A percentile compares a stretch with the other conserved stretches of the same genome.
Conservation (phyloP, 2,797 vertebrate species). For the Acanthis flammea region DNA sequence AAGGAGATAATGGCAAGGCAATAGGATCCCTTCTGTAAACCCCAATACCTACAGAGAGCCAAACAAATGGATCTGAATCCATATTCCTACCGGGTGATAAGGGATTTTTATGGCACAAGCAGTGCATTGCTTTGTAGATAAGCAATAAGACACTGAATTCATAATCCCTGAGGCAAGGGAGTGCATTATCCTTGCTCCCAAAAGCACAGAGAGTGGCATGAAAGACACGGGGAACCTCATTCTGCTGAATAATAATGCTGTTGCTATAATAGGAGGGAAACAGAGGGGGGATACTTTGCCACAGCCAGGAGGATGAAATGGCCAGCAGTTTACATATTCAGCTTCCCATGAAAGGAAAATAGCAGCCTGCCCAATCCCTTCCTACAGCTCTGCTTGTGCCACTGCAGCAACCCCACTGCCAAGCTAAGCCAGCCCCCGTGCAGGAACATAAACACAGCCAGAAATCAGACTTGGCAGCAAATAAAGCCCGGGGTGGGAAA, state of each 20-base stretch:
- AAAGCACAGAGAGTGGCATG: not conserved
- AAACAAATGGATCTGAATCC: not conserved
- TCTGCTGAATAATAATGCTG: not conserved
- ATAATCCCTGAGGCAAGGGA: not conserved
- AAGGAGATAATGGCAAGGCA: not conserved
- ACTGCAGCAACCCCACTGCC: not conserved
- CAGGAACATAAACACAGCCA: not conserved
- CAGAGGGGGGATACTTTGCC: not conserved
- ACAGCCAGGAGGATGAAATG: not conserved
- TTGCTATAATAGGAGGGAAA: not conserved
- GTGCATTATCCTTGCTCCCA: not conserved
- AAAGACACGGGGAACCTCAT: not conserved
- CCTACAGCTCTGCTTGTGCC: not conserved
- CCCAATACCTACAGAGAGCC: not conserved
- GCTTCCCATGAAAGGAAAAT: not conserved
- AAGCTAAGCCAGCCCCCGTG: not conserved
- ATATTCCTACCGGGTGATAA: not conserved
- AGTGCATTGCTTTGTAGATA: not conserved
- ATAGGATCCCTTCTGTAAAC: not conserved
- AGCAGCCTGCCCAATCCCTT: not conserved
- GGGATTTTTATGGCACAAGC: not conserved
- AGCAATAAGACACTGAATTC: not conserved
- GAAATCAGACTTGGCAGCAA: slow-evolving; percentile 8
- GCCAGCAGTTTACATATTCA: not conserved
- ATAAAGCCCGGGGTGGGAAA: not conserved